A percentile compares a stretch with the other conserved stretches of the same genome.
phyloP scores from a whole-genome alignment of 1,140 invertebrate genomes.

The Bombus picipes region DNA sequence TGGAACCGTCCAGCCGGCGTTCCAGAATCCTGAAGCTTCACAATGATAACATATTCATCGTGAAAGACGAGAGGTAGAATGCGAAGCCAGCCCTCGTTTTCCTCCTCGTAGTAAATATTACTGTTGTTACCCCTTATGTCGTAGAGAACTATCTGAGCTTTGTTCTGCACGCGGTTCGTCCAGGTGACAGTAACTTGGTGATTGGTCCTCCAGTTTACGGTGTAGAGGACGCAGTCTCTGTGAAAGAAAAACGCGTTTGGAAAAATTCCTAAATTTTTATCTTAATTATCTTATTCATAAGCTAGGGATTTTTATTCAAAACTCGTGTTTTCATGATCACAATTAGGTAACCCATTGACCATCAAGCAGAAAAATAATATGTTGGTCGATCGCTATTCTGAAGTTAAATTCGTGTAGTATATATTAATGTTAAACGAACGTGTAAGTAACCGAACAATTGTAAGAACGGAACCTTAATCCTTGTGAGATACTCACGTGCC shows the following conservation, averaged over 20 bases:
- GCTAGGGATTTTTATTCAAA: too few relatives aligned
- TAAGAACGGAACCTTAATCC: too few relatives aligned
- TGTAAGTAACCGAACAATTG: not conserved
- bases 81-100: conserved; percentile 70
- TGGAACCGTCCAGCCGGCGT: conserved; percentile 80
- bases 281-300: too few relatives aligned
- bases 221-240: conserved; percentile 86
- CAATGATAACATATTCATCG: conserved; percentile 63
- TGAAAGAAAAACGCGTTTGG: not conserved
- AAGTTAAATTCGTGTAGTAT: too few relatives aligned
- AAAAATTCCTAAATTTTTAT: not conserved
- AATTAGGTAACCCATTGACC: too few relatives aligned
- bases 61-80: conserved; percentile 47
- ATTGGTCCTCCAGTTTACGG: conserved; percentile 90
- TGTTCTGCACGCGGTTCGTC: conserved; percentile 93
- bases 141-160: conserved; percentile 82
- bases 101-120: conserved; percentile 55
- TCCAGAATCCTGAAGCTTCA: conserved; percentile 76
- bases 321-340: too few relatives aligned
- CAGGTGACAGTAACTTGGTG: conserved; percentile 88
- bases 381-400: too few relatives aligned
- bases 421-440: not conserved
- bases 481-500: conserved; percentile 69
- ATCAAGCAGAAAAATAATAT: too few relatives aligned
- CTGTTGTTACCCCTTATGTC: conserved; percentile 68